These are phyloP conservation scores for Alcedo atthis DNA, from an alignment of 2,797 vertebrate species.

Conservation along the genomic window DNA sequence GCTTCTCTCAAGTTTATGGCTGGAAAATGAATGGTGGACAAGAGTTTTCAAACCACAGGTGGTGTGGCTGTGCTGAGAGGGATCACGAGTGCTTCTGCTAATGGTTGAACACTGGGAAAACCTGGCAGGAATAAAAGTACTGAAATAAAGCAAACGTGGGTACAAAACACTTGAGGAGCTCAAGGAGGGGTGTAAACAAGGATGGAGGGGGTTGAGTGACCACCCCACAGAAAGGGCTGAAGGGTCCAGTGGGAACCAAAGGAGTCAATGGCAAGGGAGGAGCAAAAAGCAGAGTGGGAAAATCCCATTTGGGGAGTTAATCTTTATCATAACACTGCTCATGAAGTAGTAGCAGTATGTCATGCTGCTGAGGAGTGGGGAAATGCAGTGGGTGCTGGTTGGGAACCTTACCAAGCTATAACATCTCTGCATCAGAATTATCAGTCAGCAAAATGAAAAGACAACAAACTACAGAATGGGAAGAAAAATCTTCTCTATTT, in stretches of 20 bases:
- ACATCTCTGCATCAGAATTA: background rate
- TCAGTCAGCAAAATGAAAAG: background rate
- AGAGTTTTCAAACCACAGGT: background rate
- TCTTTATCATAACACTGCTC: background rate
- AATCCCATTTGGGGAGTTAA: background rate
- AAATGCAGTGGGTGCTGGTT: background rate
- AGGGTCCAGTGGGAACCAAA: background rate
- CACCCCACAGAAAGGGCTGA: background rate
- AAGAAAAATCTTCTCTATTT: background rate
- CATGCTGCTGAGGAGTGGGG: background rate
- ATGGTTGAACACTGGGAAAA: background rate
- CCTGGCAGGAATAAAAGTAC: background rate
- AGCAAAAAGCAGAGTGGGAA: background rate
- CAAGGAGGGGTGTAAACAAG: background rate
- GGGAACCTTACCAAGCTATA: background rate
- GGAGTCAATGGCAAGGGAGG: background rate
- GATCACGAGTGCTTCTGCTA: background rate
- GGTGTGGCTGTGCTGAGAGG: background rate
- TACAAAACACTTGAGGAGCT: accelerated
- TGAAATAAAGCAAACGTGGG: background rate
- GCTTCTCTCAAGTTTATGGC: background rate
- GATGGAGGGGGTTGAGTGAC: accelerated
- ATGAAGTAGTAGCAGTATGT: background rate
- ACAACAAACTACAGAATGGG: background rate
- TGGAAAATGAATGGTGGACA: background rate